Conservation (phyloP, 2,888 invertebrate species). For the Pyrrhia umbra region DNA sequence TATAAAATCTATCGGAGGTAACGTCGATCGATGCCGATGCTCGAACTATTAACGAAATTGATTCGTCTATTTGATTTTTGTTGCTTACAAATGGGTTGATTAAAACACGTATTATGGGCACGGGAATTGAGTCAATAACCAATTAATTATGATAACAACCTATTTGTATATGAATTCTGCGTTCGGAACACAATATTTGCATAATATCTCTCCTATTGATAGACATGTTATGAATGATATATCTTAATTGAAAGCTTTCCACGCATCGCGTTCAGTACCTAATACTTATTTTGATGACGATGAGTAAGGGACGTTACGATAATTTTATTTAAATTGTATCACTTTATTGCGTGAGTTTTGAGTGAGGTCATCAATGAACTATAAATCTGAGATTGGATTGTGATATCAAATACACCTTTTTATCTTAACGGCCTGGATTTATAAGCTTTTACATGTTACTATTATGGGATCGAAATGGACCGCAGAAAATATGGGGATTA, state of each 20-base stretch:
- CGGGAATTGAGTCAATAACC: conserved; percentile 62
- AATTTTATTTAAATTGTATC: conserved; percentile 49
- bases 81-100: conserved; percentile 63
- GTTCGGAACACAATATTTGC: conserved; percentile 52
- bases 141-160: conserved; percentile 72
- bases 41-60: conserved; percentile 58
- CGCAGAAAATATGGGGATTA: conserved; percentile 1
- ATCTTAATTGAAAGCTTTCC: conserved; percentile 56
- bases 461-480: conserved; percentile 23
- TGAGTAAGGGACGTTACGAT: conserved; percentile 20
- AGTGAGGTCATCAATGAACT: conserved; percentile 45
- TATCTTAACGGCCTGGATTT: conserved; percentile 35
- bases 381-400: conserved; percentile 48
- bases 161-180: conserved; percentile 62
- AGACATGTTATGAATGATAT: conserved; percentile 33
- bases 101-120: conserved; percentile 56
- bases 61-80: conserved; percentile 58
- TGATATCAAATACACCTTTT: conserved; percentile 37
- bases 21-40: conserved; percentile 40
- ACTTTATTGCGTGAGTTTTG: conserved; percentile 45
- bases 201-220: conserved; percentile 56
- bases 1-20: conserved; percentile 46
- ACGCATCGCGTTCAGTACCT: conserved; percentile 23
- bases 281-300: conserved; percentile 40
- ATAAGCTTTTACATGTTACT: conserved; percentile 33